These are phyloP conservation scores for Cettia cetti DNA, from an alignment of 2,113 vertebrate genomes.

Conservation along the genomic window DNA sequence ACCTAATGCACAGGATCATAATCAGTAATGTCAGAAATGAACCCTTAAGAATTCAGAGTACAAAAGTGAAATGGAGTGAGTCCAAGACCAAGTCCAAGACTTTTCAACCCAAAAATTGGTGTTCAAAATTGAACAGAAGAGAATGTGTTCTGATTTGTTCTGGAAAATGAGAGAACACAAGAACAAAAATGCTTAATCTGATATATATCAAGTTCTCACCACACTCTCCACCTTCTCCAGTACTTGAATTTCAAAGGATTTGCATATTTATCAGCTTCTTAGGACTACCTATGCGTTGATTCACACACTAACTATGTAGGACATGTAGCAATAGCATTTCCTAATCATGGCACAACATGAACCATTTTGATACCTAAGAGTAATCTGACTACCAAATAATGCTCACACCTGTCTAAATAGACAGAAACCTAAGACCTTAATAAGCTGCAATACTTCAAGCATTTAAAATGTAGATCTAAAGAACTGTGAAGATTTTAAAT, in stretches of 20 bases:
- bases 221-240: not conserved
- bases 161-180: not conserved
- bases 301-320: conserved; percentile 21
- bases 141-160: accelerated
- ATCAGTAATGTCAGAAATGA: not conserved
- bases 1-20: not conserved
- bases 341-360: conserved; percentile 47
- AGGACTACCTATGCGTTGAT: not conserved
- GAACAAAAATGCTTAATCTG: not conserved
- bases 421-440: conserved; percentile 39
- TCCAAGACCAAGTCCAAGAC: not conserved
- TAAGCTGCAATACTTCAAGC: conserved; percentile 15
- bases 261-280: not conserved
- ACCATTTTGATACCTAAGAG: conserved; percentile 53
- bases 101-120: accelerated
- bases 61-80: not conserved
- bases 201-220: not conserved
- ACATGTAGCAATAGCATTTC: conserved; percentile 15
- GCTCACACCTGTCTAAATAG: conserved; percentile 30
- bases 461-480: conserved; percentile 55
- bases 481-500: conserved; percentile 51
- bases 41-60: not conserved
- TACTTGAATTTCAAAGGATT: not conserved
- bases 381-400: conserved; percentile 11
- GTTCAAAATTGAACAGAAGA: not conserved